Evolutionary conservation across 1,140 invertebrate genomes (phyloP).

Genomic region (Drosophila jambulina): DNA sequence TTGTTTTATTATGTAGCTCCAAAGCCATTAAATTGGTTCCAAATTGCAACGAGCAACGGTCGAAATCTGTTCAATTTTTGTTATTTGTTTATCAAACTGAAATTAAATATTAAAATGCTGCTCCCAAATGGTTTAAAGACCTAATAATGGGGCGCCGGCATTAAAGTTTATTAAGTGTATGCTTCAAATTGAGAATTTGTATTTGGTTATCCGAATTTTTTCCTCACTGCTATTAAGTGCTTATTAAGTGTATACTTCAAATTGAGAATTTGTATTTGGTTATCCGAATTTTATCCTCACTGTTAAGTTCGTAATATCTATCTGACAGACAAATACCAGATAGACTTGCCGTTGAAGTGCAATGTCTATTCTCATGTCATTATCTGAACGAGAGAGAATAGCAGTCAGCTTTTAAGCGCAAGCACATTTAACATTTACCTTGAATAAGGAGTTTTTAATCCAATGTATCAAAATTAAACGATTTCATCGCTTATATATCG

Average conservation of each 20-base stretch:
- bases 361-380: too few species aligned
- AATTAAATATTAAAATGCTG: not conserved
- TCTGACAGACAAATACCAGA: not conserved
- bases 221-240: not conserved
- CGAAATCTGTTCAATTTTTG: slow-evolving; percentile 16
- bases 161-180: not conserved
- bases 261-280: not conserved
- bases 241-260: not conserved
- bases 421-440: too few species aligned
- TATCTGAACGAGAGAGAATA: too few species aligned
- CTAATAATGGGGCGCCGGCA: not conserved
- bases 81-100: slow-evolving; percentile 1
- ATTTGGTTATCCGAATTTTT: not conserved
- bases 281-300: not conserved
- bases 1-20: slow-evolving; percentile 34
- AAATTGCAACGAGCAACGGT: slow-evolving; percentile 10
- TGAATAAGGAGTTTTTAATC: too few species aligned
- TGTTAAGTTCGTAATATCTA: not conserved
- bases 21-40: slow-evolving; percentile 31
- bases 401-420: accelerated
- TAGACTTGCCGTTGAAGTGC: too few species aligned
- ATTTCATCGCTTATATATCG: too few species aligned
- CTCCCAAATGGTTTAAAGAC: not conserved
- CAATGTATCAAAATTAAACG: too few species aligned
- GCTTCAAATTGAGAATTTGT: not conserved